Evolutionary conservation across 2,888 invertebrate genomes (phyloP), one percentile per base, ranked within the genome.

Genomic region (Agrochola circellaris): DNA sequence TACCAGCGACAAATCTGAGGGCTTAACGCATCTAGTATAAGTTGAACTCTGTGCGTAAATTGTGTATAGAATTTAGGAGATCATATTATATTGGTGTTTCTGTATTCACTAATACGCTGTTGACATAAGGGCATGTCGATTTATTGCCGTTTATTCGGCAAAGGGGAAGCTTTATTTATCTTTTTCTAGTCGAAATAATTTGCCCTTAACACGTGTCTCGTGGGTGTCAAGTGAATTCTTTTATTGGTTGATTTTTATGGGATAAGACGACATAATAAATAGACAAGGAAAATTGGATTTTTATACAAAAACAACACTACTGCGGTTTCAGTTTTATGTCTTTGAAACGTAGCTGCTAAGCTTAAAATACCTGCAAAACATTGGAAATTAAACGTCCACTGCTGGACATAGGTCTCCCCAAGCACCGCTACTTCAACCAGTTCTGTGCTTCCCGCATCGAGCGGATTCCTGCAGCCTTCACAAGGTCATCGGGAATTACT

Each of bases 1-100:
- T 96, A 94, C 91, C 90, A 93, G 93, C 93, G 95, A 96, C 96
- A 96, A 96, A 96, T 96, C 95, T 92, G 94, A 93, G 95, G 94
- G 94, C 90, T 92, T 94, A 93, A 94, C 90, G 66, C 89, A 92
- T 82, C 96, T 91, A 77, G 77, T 87, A 72, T 94, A 90, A 65
- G 70, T 75, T 85, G 95, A 92, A 77, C 95, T 89, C 71, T 80
- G 20, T 30, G 61, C 34, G 45, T 51, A 45, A 64, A 58, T 69
- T 73, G 51, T 75, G 48, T 48, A 73, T 79, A 83, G 62, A 76
- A 51, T 51, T 60, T 77, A 17, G 45, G 38, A 87, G 94, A 79
- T 91, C 93, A 80, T 23, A 13, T 68, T 81, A 69, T 20, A 64
- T 26, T 94, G 93, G 95, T 91, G 71, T 85, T 81, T 87, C 86